phyloP scores from a whole-genome alignment of 1,140 invertebrate genomes.

The Bombus impatiens region DNA sequence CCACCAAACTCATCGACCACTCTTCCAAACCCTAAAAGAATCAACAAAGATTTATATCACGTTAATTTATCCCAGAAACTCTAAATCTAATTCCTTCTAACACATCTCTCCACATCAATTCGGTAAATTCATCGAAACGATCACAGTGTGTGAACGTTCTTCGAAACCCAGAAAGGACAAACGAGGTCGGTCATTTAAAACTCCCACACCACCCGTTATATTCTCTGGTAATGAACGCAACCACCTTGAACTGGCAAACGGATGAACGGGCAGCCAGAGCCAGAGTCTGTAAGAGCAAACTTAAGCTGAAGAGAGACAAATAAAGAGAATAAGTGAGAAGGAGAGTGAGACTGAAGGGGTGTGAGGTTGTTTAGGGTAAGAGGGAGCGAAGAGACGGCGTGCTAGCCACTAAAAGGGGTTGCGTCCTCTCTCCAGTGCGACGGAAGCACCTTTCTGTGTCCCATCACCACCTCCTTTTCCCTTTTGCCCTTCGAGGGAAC shows the following conservation, averaged over 20 bases:
- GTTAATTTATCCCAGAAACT: too few relatives aligned
- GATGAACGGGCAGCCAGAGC: slow-evolving; percentile 76
- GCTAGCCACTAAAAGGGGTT: slow-evolving; percentile 78
- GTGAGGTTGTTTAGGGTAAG: slow-evolving; percentile 30
- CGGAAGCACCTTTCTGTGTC: slow-evolving; percentile 77
- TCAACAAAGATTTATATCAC: too few relatives aligned
- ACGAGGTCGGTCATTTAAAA: neutral
- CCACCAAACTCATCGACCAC: too few relatives aligned
- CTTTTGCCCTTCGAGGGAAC: slow-evolving; percentile 55
- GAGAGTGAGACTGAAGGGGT: slow-evolving; percentile 9
- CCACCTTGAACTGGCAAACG: slow-evolving; percentile 82
- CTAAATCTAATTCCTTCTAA: too few relatives aligned
- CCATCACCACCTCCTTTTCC: slow-evolving; percentile 70
- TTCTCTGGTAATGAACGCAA: slow-evolving; percentile 79
- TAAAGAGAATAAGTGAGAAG: neutral
- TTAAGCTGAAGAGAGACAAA: slow-evolving; percentile 3
- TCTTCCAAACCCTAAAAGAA: too few relatives aligned
- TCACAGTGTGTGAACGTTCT: too few relatives aligned
- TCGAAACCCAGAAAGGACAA: neutral
- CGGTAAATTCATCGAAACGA: too few relatives aligned
- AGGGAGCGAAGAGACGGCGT: slow-evolving; percentile 48
- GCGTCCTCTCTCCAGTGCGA: slow-evolving; percentile 74
- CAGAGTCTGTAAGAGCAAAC: slow-evolving; percentile 55
- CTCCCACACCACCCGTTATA: slow-evolving; percentile 63
- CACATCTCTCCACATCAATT: too few relatives aligned